Evolutionary conservation across 2,113 vertebrate genomes (phyloP), one percentile per base, ranked within the genome.

Genomic region (Euleptes europaea): DNA sequence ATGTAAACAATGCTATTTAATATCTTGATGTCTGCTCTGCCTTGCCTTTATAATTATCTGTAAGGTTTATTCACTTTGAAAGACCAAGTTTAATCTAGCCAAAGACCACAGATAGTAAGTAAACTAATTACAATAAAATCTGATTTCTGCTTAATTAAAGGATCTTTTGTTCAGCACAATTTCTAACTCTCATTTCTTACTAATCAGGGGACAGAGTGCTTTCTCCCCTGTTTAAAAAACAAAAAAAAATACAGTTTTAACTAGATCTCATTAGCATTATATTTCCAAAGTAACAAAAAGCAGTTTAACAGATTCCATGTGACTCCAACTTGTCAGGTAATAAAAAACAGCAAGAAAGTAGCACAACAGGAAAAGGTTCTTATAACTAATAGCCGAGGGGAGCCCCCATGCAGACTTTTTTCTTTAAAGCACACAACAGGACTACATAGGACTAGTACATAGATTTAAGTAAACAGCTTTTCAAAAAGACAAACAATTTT

Each of bases 51-150:
- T 82, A 84, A 71, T 84, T 3, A 40, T 71, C 66, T 85, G 66
- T 78, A 89, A 78, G 21, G 66, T 51, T 90, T 82, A 51, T 89
- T 88, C 66, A 67, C 76, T 87, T 15, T 4, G 1, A 42, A 79
- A 84, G 83, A 7, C 87, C 84, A 74, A 19, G 47, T 90, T 85
- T 63, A 86, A 83, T 44, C 82, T 35, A 66, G 85, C 74, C 66
- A 85, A 82, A 91, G 5, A 63, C 49, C 47, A 42, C 57, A 38
- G 44, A 42, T 74, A 83, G 79, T 49, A 23, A 1, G 15, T 66
- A 81, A 92, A 90, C 79, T 82, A 79, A 70, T 83, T 44, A 76
- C 73, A 82, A 84, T 49, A 81, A 90, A 84, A 91, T 14, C n/a
- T 72, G 76, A 89, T 82, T 77, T 77, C 75, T 63, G 9, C 80